Conservation (phyloP, 2,797 vertebrate genomes). For the Crenuchus spilurus region DNA sequence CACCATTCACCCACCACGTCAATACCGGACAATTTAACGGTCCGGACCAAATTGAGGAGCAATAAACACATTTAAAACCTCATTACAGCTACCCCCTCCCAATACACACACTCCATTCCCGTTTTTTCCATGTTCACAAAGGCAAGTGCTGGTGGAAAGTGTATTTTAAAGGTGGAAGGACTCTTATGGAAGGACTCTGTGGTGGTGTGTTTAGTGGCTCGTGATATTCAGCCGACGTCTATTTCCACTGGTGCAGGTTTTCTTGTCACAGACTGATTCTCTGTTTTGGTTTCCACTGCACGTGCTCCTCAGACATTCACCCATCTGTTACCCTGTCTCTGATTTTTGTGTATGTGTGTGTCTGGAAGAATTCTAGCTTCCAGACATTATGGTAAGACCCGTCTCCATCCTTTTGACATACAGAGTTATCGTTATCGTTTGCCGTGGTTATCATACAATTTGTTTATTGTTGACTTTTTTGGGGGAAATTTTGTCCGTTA, state of each 20-base stretch:
- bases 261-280: conserved; percentile 36
- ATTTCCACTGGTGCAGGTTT: conserved; percentile 34
- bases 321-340: conserved; percentile 34
- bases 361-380: conserved; percentile 46
- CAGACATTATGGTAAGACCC: conserved; percentile 45
- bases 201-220: background rate
- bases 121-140: conserved; percentile 14
- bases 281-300: conserved; percentile 43
- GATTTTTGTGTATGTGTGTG: conserved; percentile 24
- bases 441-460: no score
- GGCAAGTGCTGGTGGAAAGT: background rate
- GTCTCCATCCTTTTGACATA: conserved; percentile 29
- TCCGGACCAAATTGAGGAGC: conserved; percentile 16
- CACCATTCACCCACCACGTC: conserved; percentile 25
- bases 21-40: conserved; percentile 11
- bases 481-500: no score
- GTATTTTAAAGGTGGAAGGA: conserved; percentile 1
- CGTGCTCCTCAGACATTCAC: conserved; percentile 3
- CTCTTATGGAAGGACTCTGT: background rate
- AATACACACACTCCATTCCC: background rate
- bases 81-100: conserved; percentile 4
- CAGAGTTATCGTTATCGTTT: no score
- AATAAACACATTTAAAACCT: conserved; percentile 21
- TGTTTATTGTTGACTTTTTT: no score
- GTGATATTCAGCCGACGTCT: conserved; percentile 11